A percentile compares a stretch with the other conserved stretches of the same genome.
These are phyloP conservation scores for Amphiduros pacificus DNA, from an alignment of 2,888 invertebrate genomes.

Conservation along the genomic window DNA sequence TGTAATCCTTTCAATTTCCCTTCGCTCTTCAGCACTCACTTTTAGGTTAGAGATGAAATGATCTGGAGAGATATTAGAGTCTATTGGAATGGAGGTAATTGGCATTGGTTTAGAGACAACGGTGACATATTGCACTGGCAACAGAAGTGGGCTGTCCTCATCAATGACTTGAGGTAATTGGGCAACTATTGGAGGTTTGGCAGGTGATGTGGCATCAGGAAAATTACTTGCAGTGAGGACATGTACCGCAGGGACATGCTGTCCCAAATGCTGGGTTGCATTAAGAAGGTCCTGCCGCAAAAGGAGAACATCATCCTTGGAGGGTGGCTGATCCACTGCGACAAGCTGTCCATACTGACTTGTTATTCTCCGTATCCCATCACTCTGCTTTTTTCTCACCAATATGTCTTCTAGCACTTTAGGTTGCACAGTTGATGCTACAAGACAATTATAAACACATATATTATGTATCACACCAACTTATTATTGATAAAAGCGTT, in stretches of 20 bases:
- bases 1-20: background rate
- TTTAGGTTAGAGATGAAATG: background rate
- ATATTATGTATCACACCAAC: too few species aligned
- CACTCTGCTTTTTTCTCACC: too few species aligned
- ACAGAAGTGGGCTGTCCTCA: background rate
- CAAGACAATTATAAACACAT: too few species aligned
- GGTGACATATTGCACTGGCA: background rate
- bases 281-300: background rate
- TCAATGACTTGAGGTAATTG: background rate
- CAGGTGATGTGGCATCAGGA: background rate
- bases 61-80: too few species aligned
- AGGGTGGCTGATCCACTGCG: background rate
- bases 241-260: background rate
- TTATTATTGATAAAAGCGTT: too few species aligned
- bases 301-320: background rate
- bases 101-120: background rate
- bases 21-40: background rate
- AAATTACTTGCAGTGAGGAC: background rate
- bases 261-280: background rate
- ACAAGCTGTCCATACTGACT: too few species aligned
- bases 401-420: too few species aligned
- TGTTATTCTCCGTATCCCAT: too few species aligned
- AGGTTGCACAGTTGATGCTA: too few species aligned
- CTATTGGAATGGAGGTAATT: background rate
- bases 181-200: background rate